Conservation (phyloP, 2,113 vertebrate genomes). For the Galemys pyrenaicus region DNA sequence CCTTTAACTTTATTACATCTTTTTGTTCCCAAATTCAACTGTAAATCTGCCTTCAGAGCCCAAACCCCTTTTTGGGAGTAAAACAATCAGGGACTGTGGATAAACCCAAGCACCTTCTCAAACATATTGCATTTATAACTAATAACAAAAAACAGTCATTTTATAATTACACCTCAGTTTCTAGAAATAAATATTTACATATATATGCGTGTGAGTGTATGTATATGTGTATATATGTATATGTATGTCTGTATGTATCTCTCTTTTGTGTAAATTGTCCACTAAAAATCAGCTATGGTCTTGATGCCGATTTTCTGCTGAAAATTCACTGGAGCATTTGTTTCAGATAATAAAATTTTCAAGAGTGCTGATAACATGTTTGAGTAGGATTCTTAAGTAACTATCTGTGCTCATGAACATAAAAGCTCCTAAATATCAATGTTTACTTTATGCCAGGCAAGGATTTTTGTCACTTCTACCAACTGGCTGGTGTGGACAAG, state of each 20-base stretch:
- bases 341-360: constrained; percentile 83
- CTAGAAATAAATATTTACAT: neutral
- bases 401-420: constrained; percentile 64
- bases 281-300: constrained; percentile 72
- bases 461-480: constrained; percentile 69
- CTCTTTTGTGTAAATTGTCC: constrained; percentile 71
- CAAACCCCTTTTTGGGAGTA: constrained; percentile 60
- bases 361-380: constrained; percentile 66
- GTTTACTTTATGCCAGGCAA: constrained; percentile 40
- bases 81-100: constrained; percentile 57
- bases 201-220: neutral
- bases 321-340: constrained; percentile 79
- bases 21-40: constrained; percentile 73
- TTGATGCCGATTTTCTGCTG: constrained; percentile 81
- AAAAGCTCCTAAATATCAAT: constrained; percentile 75
- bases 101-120: constrained; percentile 56
- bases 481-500: constrained; percentile 48
- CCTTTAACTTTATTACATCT: constrained; percentile 82
- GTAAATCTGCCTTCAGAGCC: constrained; percentile 72
- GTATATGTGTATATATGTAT: neutral
- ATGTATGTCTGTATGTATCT: too few relatives aligned
- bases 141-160: constrained; percentile 77
- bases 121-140: neutral
- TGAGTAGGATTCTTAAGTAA: constrained; percentile 68
- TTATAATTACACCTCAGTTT: constrained; percentile 67